Evolutionary conservation across 1,140 invertebrate genomes (phyloP).

Genomic region (Meloidogyne hapla): DNA sequence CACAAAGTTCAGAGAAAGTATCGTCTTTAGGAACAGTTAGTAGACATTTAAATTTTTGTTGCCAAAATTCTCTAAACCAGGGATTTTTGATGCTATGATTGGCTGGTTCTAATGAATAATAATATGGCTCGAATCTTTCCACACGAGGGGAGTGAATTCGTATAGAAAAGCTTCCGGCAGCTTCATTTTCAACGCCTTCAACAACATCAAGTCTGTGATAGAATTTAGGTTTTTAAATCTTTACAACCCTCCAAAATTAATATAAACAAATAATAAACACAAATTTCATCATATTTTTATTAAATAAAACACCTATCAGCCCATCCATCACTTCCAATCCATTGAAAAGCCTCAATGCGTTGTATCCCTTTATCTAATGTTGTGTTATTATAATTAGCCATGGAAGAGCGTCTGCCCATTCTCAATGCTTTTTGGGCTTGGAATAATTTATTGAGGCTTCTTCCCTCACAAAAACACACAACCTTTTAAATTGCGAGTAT

Average conservation of each 20-base stretch:
- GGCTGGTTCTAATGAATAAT: constrained; percentile 71
- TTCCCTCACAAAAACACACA: constrained; percentile 81
- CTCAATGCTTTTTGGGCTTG: constrained; percentile 69
- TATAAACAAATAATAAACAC: too few relatives aligned
- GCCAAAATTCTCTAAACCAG: constrained; percentile 77
- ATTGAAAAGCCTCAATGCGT: constrained; percentile 9
- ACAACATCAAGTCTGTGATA: constrained; percentile 75
- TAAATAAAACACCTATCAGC: constrained; percentile 48
- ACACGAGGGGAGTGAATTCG: constrained; percentile 75
- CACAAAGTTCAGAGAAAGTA: constrained; percentile 23
- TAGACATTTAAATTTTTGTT: constrained; percentile 72
- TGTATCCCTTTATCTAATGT: constrained; percentile 7
- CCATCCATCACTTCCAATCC: constrained; percentile 55
- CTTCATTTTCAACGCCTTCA: constrained; percentile 71
- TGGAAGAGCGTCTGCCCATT: neutral
- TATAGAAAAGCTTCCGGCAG: constrained; percentile 75
- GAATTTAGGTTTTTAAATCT: too few relatives aligned
- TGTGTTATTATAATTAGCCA: constrained; percentile 13
- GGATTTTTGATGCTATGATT: constrained; percentile 72
- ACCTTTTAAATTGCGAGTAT: too few relatives aligned
- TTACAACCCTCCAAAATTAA: too few relatives aligned
- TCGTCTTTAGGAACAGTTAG: constrained; percentile 65
- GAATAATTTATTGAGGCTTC: constrained; percentile 74
- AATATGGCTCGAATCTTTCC: constrained; percentile 73
- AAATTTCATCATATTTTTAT: neutral